Percentiles rank a stretch among this genome's conserved stretches.
These are phyloP conservation scores for Embiotoca jacksoni DNA, from an alignment of 2,113 vertebrate species.

Conservation along the genomic window DNA sequence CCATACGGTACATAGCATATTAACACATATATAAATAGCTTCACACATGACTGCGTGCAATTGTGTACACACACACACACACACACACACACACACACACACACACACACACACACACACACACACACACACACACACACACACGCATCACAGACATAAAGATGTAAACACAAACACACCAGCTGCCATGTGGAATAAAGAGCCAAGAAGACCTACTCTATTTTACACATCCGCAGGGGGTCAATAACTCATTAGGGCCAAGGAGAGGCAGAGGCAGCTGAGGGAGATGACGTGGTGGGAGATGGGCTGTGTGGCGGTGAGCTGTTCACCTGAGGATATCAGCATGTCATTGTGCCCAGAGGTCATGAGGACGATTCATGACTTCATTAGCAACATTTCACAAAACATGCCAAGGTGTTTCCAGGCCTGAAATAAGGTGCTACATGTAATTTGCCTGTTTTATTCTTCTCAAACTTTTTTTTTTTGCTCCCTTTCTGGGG, in stretches of 20 bases:
- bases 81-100: constrained; percentile 10
- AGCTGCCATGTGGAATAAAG: constrained; percentile 73
- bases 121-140: constrained; percentile 43
- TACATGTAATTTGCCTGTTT: constrained; percentile 48
- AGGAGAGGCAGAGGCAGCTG: constrained; percentile 61
- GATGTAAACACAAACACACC: constrained; percentile 53
- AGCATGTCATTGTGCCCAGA: constrained; percentile 65
- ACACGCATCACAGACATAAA: background rate
- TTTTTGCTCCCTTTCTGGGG: constrained; percentile 30
- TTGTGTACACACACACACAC: constrained; percentile 9
- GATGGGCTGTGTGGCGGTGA: constrained; percentile 42
- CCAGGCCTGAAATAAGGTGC: constrained; percentile 40
- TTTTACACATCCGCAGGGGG: constrained; percentile 78
- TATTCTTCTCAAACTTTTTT: constrained; percentile 46
- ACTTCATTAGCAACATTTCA: constrained; percentile 74
- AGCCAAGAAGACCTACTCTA: constrained; percentile 68
- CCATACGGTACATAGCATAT: constrained; percentile 20
- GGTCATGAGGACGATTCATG: constrained; percentile 72
- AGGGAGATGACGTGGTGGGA: constrained; percentile 61
- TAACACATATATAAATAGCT: constrained; percentile 48
- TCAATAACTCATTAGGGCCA: constrained; percentile 82
- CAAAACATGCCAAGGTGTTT: constrained; percentile 59
- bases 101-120: background rate
- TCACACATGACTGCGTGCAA: constrained; percentile 39
- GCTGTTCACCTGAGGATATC: constrained; percentile 74